Percentiles rank a stretch among this genome's conserved stretches.
These are phyloP conservation scores for Drosophila paranaensis DNA, from an alignment of 2,888 invertebrate species.

Conservation along the genomic window DNA sequence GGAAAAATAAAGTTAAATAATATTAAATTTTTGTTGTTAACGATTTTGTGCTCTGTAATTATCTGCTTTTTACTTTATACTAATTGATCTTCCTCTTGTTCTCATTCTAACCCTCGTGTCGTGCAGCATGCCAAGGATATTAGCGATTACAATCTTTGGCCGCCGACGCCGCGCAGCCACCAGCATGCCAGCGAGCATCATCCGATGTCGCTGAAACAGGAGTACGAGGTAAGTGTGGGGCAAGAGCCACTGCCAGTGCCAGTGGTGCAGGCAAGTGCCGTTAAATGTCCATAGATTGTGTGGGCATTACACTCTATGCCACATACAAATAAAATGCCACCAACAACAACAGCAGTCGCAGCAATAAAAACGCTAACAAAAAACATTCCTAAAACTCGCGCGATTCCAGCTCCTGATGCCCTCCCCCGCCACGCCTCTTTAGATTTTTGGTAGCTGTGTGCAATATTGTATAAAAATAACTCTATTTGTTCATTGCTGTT, in stretches of 20 bases:
- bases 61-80: neutral
- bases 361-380: constrained; percentile 38
- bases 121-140: constrained; percentile 84
- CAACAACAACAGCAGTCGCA: constrained; percentile 6
- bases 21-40: neutral
- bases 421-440: constrained; percentile 16
- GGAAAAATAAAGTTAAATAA: too few relatives aligned
- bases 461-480: constrained; percentile 50
- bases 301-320: constrained; percentile 51
- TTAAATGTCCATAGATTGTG: constrained; percentile 53
- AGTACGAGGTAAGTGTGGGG: constrained; percentile 82
- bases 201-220: constrained; percentile 85
- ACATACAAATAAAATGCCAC: constrained; percentile 29
- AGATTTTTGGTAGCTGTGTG: constrained; percentile 24
- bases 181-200: constrained; percentile 76
- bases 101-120: constrained; percentile 13
- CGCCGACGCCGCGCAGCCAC: constrained; percentile 83
- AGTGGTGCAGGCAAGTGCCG: constrained; percentile 43
- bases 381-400: constrained; percentile 75
- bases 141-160: constrained; percentile 85
- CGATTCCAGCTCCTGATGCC: constrained; percentile 24
- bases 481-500: constrained; percentile 31
- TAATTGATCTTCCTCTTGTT: constrained; percentile 12
- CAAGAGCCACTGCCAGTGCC: constrained; percentile 18
- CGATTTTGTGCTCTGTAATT: neutral